Evolutionary conservation across 2,888 invertebrate species (phyloP), one percentile per base, ranked within the genome.

Genomic region (Lasius platythorax): DNA sequence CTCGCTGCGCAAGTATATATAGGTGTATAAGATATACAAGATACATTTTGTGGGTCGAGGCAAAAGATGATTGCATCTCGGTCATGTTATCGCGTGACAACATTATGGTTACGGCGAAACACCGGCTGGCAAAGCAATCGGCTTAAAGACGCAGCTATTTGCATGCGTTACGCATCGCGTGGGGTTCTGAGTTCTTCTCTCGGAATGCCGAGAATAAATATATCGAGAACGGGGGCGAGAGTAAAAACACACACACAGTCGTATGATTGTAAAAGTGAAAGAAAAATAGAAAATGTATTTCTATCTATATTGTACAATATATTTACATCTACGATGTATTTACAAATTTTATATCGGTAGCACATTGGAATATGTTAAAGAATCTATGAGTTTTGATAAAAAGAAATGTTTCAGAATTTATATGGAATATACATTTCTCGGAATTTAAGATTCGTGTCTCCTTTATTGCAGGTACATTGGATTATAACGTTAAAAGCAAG

Each of bases 141-240:
- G 50, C 68, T 85, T 82, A 84, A 82, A 83, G 68, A 82, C 53
- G 83, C 72, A 33, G 61, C 73, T 83, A 87, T 87, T 90, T 87
- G 85, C 91, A 88, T 88, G 85, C 84, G 81, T 85, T 84, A 75
- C 73, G 67, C 76, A 43, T 33, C 73, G 85, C 78, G 81, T 84
- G 74, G 85, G 68, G 72, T 75, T 84, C 70, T 66, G 85, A 66
- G 72, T 75, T 84, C 70, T 66, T 83, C 61, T 81, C 79, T 84
- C 73, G 66, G 53, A 76, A 81, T 82, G 66, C 63, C 53, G 53
- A 3, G n/a, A n/a, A 81, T 58, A 63, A 79, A 64, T 58, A 67
- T 58, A 43, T 58, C 23, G 30, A 15, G 37, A 76, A 53, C 67
- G 18, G 11, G 18, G 12, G 15, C 61, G 40, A 30, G 56, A 43